Evolutionary conservation across 2,888 invertebrate species (phyloP).

Genomic region (Orthosia gracilis): DNA sequence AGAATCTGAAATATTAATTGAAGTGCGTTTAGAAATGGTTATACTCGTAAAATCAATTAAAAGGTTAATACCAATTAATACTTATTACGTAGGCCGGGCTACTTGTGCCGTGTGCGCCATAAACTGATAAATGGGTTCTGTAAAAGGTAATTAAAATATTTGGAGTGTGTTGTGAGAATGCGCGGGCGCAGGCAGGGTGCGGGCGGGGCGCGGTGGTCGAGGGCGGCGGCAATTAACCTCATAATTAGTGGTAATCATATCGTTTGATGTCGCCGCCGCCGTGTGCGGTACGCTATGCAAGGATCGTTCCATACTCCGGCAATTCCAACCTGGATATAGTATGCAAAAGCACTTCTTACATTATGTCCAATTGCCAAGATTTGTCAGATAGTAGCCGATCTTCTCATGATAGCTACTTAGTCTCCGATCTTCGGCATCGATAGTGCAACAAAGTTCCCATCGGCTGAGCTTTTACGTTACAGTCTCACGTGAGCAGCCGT

Average conservation of each 20-base stretch:
- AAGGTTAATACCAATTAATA: conserved; percentile 49
- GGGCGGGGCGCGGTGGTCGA: conserved; percentile 32
- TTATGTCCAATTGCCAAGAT: conserved; percentile 2
- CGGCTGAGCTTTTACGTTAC: background rate
- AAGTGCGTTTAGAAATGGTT: conserved; percentile 25
- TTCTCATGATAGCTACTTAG: background rate
- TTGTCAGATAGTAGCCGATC: too few relatives aligned
- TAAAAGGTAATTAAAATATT: conserved; percentile 68
- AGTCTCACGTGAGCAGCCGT: background rate
- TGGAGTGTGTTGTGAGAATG: conserved; percentile 30
- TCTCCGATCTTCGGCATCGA: background rate
- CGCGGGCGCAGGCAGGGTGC: conserved; percentile 12
- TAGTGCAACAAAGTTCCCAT: background rate
- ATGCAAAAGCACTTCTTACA: conserved; percentile 35
- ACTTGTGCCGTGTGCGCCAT: conserved; percentile 15
- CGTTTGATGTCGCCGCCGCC: conserved; percentile 65
- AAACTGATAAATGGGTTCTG: conserved; percentile 50
- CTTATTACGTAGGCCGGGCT: conserved; percentile 31
- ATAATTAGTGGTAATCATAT: conserved; percentile 66
- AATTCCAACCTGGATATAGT: conserved; percentile 4
- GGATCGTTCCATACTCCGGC: conserved; percentile 1
- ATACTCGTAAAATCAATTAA: conserved; percentile 56
- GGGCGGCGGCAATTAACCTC: conserved; percentile 57
- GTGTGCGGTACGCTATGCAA: conserved; percentile 55
- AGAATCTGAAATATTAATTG: conserved; percentile 37